Conservation (phyloP, 2,888 invertebrate species). For the Mesochorus sp. region DNA sequence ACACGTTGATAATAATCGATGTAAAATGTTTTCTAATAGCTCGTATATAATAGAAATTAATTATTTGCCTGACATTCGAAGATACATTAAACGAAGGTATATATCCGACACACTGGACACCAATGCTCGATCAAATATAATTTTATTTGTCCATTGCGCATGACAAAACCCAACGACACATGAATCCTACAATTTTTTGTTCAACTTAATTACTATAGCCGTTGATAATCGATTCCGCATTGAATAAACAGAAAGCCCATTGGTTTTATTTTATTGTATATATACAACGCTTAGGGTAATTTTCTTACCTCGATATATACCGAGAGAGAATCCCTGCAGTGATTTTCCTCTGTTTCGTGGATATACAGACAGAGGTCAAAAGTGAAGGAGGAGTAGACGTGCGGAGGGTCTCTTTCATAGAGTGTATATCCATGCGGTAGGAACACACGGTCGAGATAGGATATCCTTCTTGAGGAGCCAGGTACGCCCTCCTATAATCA, state of each 20-base stretch:
- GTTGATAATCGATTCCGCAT: constrained; percentile 4
- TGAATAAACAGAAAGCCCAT: constrained; percentile 19
- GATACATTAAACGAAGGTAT: too few relatives aligned
- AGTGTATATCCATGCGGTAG: constrained; percentile 45
- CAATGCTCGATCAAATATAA: too few relatives aligned
- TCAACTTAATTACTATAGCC: background rate
- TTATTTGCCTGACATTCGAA: constrained; percentile 33
- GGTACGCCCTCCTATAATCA: constrained; percentile 77
- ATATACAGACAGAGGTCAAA: constrained; percentile 50
- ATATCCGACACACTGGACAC: too few relatives aligned
- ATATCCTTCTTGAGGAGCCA: constrained; percentile 67
- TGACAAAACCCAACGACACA: background rate
- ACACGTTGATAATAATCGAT: background rate
- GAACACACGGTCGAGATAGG: constrained; percentile 60
- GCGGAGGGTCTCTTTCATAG: constrained; percentile 31
- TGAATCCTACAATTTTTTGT: background rate
- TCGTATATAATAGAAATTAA: constrained; percentile 45
- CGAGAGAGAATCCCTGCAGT: background rate
- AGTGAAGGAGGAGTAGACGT: constrained; percentile 50
- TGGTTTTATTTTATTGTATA: constrained; percentile 4
- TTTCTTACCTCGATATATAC: constrained; percentile 38
- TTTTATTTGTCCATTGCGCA: background rate
- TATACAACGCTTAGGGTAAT: constrained; percentile 37
- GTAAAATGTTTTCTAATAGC: background rate
- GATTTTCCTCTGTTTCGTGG: constrained; percentile 54